Evolutionary conservation across 2,113 vertebrate genomes (phyloP).

Genomic region (Lophotis ruficrista): DNA sequence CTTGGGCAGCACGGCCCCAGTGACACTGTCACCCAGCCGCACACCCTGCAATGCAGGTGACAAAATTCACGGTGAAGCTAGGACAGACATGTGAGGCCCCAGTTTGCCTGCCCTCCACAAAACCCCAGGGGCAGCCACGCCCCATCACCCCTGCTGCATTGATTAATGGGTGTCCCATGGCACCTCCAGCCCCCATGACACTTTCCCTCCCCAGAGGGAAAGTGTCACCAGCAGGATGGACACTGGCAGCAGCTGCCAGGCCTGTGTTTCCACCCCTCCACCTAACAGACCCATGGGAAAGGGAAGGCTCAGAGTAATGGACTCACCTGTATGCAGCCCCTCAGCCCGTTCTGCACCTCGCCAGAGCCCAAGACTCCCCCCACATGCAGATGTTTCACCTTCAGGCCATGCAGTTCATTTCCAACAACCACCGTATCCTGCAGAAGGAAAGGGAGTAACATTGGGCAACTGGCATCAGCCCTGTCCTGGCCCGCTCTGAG

Average conservation of each 20-base stretch:
- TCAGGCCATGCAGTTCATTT: conserved; percentile 92
- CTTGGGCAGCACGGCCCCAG: conserved; percentile 80
- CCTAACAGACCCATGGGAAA: accelerated
- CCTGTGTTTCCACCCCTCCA: background rate
- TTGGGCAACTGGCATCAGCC: background rate
- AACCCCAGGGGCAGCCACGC: background rate
- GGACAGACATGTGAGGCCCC: accelerated
- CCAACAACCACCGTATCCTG: conserved; percentile 93
- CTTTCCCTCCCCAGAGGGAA: background rate
- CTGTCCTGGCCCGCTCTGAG: background rate
- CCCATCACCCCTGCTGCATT: background rate
- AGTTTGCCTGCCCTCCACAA: background rate
- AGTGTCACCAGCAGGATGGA: background rate
- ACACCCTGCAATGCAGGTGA: conserved; percentile 82
- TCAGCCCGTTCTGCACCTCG: conserved; percentile 89
- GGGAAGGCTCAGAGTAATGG: background rate
- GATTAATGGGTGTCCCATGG: background rate
- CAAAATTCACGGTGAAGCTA: background rate
- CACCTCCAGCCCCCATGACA: background rate
- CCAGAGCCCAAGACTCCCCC: conserved; percentile 89
- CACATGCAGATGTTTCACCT: conserved; percentile 94
- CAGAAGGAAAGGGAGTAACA: background rate
- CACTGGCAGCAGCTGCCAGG: background rate
- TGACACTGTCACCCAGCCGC: conserved; percentile 86
- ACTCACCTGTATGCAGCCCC: conserved; percentile 95